These are phyloP conservation scores for Pristionchus maxplancki DNA, from an alignment of 2,888 invertebrate genomes.

Conservation along the genomic window DNA sequence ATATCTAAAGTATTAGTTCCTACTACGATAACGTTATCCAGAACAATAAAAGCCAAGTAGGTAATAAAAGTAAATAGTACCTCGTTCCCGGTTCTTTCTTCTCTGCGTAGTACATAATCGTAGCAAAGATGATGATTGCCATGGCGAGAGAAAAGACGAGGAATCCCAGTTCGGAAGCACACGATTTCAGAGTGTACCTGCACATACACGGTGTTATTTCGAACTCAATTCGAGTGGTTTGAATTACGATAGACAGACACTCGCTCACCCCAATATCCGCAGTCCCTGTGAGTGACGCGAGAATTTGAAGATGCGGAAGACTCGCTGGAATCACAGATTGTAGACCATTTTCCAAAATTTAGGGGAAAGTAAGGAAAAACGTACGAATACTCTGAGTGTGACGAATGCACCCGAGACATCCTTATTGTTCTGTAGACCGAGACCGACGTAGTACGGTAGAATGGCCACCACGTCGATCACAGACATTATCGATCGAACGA, in stretches of 20 bases:
- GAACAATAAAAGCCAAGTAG: background rate
- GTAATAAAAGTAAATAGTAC: background rate
- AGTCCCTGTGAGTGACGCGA: conserved; percentile 92
- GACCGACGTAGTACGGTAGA: conserved; percentile 97
- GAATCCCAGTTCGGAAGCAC: conserved; percentile 86
- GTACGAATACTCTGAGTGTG: conserved; percentile 92
- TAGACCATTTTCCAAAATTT: background rate
- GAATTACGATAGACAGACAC: background rate
- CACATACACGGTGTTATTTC: conserved; percentile 81
- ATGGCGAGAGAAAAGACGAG: conserved; percentile 98
- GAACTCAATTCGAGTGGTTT: background rate
- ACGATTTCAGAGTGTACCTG: conserved; percentile 93
- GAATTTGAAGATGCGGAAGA: conserved; percentile 99
- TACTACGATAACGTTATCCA: too few species aligned
- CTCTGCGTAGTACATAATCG: conserved; percentile 99
- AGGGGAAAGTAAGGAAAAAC: conserved; percentile 50
- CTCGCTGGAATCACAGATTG: conserved; percentile 82
- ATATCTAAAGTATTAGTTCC: too few species aligned
- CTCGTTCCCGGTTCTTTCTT: conserved; percentile 81
- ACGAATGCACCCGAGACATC: conserved; percentile 95
- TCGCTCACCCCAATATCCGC: conserved; percentile 2
- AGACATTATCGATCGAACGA: conserved; percentile 98
- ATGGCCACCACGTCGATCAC: conserved; percentile 99
- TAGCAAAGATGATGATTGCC: conserved; percentile 99
- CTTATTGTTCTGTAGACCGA: conserved; percentile 84